These are phyloP conservation scores for Apodemia hepburni DNA, from an alignment of 2,888 invertebrate species.

Conservation along the genomic window DNA sequence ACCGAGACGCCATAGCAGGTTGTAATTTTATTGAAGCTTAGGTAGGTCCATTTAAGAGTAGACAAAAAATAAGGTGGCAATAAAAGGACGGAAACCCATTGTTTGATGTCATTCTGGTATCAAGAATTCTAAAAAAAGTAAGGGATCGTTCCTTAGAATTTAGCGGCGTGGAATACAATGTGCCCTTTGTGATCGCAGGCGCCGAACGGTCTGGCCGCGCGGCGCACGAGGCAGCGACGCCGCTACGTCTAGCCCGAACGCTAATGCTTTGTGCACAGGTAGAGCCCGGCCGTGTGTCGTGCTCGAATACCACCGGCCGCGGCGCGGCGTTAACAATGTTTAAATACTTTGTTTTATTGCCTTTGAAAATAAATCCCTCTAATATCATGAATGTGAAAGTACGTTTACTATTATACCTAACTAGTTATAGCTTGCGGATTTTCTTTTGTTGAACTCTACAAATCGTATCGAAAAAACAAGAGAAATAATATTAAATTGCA, in stretches of 20 bases:
- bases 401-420: background rate
- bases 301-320: background rate
- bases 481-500: too few relatives aligned
- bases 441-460: too few relatives aligned
- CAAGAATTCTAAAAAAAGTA: conserved; percentile 69
- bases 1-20: conserved; percentile 59
- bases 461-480: too few relatives aligned
- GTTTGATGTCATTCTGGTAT: conserved; percentile 74
- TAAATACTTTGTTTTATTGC: background rate
- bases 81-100: conserved; percentile 80
- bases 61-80: conserved; percentile 78
- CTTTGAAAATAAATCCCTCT: background rate
- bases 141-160: conserved; percentile 63
- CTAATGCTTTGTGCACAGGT: conserved; percentile 39
- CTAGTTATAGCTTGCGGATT: background rate
- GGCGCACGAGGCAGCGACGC: conserved; percentile 42
- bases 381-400: background rate
- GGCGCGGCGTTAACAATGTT: background rate
- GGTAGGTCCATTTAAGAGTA: conserved; percentile 64
- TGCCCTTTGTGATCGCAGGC: conserved; percentile 73
- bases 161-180: conserved; percentile 66
- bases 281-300: background rate
- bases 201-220: conserved; percentile 72
- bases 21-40: conserved; percentile 65
- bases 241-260: conserved; percentile 49